Percentiles rank a stretch among this genome's conserved stretches.
These are phyloP conservation scores for Chloroceryle inda DNA, from an alignment of 2,797 vertebrate species.

Conservation along the genomic window DNA sequence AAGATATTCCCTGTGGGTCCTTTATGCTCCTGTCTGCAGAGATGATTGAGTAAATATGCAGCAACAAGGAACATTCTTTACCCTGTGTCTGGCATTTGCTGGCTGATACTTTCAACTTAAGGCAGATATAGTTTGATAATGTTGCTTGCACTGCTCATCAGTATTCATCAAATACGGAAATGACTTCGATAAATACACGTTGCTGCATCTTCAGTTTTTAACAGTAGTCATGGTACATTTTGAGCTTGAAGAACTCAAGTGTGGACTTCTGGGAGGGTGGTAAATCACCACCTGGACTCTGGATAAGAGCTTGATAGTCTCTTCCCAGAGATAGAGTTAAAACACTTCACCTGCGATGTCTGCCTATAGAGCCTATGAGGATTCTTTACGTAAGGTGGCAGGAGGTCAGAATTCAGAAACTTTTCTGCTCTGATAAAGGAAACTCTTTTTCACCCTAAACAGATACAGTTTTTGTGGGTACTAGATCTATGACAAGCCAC, in stretches of 20 bases:
- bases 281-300: background rate
- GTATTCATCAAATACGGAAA: conserved; percentile 43
- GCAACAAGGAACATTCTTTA: conserved; percentile 4
- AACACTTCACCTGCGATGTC: background rate
- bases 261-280: background rate
- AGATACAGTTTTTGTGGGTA: background rate
- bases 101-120: conserved; percentile 39
- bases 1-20: conserved; percentile 43
- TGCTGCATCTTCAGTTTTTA: conserved; percentile 20
- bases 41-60: conserved; percentile 34
- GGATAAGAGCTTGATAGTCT: background rate
- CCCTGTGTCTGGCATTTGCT: background rate
- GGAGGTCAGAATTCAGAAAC: background rate
- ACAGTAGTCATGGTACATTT: background rate
- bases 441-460: background rate
- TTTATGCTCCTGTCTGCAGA: conserved; percentile 21
- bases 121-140: background rate
- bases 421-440: background rate
- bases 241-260: background rate
- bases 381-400: background rate
- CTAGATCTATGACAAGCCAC: background rate
- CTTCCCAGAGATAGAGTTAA: background rate
- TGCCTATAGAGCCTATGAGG: background rate
- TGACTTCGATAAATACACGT: conserved; percentile 35
- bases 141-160: background rate